Conservation (phyloP, 2,113 vertebrate genomes). For the Verasper variegatus region DNA sequence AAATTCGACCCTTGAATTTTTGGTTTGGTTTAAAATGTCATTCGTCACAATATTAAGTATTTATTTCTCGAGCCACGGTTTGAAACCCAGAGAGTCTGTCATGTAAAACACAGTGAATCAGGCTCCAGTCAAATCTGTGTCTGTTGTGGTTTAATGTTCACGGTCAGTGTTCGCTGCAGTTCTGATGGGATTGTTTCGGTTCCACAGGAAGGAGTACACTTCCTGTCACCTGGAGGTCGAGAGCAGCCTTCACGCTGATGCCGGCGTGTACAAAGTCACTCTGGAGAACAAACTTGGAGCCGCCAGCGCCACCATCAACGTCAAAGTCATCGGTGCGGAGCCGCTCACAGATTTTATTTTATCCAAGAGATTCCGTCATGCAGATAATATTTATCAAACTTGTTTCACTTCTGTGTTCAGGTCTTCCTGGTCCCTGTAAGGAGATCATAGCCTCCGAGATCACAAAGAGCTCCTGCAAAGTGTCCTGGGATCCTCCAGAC, state of each 20-base stretch:
- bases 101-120: too few species aligned
- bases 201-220: conserved; percentile 81
- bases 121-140: background rate
- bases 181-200: conserved; percentile 28
- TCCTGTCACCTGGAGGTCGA: conserved; percentile 91
- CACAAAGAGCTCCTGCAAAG: conserved; percentile 95
- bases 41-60: too few species aligned
- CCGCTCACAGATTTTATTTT: background rate
- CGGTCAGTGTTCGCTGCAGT: background rate
- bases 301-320: conserved; percentile 91
- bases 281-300: conserved; percentile 94
- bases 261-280: conserved; percentile 94
- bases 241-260: conserved; percentile 89
- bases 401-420: conserved; percentile 70
- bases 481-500: conserved; percentile 96
- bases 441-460: conserved; percentile 92
- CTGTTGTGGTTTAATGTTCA: background rate
- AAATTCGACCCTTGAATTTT: too few species aligned
- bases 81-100: too few species aligned
- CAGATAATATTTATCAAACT: background rate
- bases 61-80: too few species aligned
- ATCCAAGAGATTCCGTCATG: background rate
- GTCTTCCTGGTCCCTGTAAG: conserved; percentile 95
- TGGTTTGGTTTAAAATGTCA: too few species aligned
- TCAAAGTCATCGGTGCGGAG: conserved; percentile 96